Conservation (phyloP, 2,113 vertebrate genomes). For the Synodontis membranacea region DNA sequence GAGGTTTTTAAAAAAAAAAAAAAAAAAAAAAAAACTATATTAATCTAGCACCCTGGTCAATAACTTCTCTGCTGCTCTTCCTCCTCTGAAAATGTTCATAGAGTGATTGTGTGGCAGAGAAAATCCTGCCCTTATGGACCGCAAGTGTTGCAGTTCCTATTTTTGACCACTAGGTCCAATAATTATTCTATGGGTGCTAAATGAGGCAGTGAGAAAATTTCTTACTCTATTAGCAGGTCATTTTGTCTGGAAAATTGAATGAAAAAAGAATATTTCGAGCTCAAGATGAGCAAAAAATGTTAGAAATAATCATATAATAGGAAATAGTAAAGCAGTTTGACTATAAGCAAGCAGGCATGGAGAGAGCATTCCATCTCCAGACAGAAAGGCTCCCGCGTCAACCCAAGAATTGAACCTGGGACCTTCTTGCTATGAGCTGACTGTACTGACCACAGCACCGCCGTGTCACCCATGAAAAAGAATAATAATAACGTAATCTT, state of each 20-base stretch:
- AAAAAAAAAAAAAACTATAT: no score
- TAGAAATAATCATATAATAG: neutral
- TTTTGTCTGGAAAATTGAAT: neutral
- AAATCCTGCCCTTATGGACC: neutral
- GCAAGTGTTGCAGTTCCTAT: neutral
- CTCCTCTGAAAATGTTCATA: neutral
- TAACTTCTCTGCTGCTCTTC: neutral
- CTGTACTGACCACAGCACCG: no score
- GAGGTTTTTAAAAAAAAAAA: neutral
- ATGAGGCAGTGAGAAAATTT: neutral
- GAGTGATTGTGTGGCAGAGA: neutral
- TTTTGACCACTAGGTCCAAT: neutral
- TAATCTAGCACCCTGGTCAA: neutral
- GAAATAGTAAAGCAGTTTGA: neutral
- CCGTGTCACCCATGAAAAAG: no score
- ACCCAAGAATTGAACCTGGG: no score
- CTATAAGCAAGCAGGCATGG: neutral
- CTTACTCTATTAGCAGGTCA: neutral
- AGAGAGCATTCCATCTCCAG: no score
- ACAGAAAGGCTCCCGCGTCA: no score
- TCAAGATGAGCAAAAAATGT: neutral
- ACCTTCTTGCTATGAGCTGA: no score
- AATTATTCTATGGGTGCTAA: neutral
- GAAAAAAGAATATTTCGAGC: neutral
- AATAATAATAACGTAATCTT: constrained; percentile 1